phyloP scores from a whole-genome alignment of 2,888 invertebrate species.

The Thera britannica region DNA sequence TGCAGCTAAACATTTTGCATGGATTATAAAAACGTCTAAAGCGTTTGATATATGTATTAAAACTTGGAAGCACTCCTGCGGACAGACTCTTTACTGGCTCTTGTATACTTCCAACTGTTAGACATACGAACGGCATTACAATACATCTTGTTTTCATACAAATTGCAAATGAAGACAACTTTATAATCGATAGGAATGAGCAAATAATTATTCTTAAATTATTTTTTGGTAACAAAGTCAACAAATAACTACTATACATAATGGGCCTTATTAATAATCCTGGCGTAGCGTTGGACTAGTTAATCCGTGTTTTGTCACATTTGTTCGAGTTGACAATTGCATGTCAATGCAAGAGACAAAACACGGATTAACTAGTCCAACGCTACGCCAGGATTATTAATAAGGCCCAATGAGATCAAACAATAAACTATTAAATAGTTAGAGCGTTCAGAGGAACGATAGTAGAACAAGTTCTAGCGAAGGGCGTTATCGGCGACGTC shows the following conservation, averaged over 20 bases:
- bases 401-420: constrained; percentile 35
- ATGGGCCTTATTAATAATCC: too few species aligned
- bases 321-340: too few species aligned
- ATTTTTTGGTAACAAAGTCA: constrained; percentile 50
- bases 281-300: too few species aligned
- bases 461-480: constrained; percentile 24
- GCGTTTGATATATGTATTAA: constrained; percentile 76
- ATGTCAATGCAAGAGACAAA: too few species aligned
- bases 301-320: too few species aligned
- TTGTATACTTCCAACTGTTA: constrained; percentile 40
- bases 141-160: constrained; percentile 28
- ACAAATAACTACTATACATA: constrained; percentile 36
- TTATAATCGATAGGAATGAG: constrained; percentile 37
- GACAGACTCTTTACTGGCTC: constrained; percentile 82
- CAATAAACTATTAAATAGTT: constrained; percentile 32
- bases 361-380: too few species aligned
- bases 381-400: too few species aligned
- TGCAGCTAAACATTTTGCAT: constrained; percentile 57
- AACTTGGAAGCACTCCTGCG: constrained; percentile 83
- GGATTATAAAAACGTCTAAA: constrained; percentile 75
- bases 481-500: constrained; percentile 38
- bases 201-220: constrained; percentile 44
- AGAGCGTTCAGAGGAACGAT: constrained; percentile 36
- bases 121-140: constrained; percentile 18
- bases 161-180: constrained; percentile 24